Evolutionary conservation across 2,888 invertebrate species (phyloP).

Genomic region (Cataglyphis livida): DNA sequence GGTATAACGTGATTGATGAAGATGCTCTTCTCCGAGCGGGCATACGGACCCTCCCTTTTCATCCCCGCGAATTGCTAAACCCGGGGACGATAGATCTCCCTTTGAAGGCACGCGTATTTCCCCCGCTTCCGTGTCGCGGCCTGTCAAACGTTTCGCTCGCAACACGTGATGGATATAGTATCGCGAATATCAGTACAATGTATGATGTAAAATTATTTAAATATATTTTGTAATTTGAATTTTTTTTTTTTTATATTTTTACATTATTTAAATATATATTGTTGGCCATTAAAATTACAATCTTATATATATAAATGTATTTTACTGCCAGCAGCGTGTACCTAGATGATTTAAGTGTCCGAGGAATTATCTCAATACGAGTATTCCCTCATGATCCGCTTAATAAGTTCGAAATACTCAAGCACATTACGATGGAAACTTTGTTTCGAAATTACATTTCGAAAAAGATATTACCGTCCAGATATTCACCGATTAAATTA

Average conservation of each 20-base stretch:
- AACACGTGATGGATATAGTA: background rate
- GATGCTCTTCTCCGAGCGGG: slow-evolving; percentile 37
- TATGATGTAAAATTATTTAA: background rate
- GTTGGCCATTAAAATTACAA: background rate
- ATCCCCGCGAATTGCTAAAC: slow-evolving; percentile 45
- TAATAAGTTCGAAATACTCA: slow-evolving; percentile 24
- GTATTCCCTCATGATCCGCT: background rate
- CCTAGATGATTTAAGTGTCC: background rate
- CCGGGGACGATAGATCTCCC: slow-evolving; percentile 41
- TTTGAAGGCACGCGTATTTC: slow-evolving; percentile 31
- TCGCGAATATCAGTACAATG: background rate
- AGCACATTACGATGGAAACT: background rate
- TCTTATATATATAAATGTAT: background rate
- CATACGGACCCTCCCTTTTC: slow-evolving; percentile 9
- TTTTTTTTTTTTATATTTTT: background rate
- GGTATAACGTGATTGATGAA: slow-evolving; percentile 55
- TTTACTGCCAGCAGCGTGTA: too few relatives aligned
- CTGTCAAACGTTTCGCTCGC: slow-evolving; percentile 22
- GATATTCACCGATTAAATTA: slow-evolving; percentile 36
- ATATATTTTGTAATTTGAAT: background rate
- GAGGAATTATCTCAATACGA: background rate
- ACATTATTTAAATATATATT: background rate
- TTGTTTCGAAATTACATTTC: background rate
- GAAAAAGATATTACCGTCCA: background rate
- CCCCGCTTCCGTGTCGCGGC: slow-evolving; percentile 3